phyloP scores from a whole-genome alignment of 2,888 invertebrate species.

The Choristoneura rosaceana region DNA sequence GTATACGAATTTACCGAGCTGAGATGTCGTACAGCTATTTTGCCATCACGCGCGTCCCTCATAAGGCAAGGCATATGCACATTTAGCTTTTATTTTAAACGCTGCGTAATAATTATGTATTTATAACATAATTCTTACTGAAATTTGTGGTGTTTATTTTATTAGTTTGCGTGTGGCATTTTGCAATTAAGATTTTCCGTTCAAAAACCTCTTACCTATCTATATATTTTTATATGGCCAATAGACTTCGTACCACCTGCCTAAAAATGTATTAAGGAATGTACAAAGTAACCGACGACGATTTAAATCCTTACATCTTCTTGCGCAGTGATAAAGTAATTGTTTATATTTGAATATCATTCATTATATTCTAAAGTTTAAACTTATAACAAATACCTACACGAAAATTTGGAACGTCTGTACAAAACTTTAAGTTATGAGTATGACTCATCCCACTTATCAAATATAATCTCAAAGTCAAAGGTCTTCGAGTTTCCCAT shows the following conservation, averaged over 20 bases:
- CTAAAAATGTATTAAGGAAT: too few relatives aligned
- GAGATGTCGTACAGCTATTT: slow-evolving; percentile 17
- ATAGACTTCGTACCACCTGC: too few relatives aligned
- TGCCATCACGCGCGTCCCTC: background rate
- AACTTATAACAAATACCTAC: too few relatives aligned
- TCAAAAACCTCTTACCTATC: background rate
- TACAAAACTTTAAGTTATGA: background rate
- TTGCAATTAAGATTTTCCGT: background rate
- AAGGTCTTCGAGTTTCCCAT: slow-evolving; percentile 23
- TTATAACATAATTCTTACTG: background rate
- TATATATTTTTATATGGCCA: too few relatives aligned
- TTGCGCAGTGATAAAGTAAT: too few relatives aligned
- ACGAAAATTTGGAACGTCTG: too few relatives aligned
- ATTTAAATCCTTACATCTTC: too few relatives aligned
- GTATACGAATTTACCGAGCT: slow-evolving; percentile 55
- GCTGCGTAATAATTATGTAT: background rate
- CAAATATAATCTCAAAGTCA: background rate
- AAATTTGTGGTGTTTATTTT: background rate
- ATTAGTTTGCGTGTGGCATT: background rate
- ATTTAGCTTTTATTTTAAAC: background rate
- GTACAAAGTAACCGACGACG: too few relatives aligned
- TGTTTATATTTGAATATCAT: too few relatives aligned
- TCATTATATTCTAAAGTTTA: too few relatives aligned
- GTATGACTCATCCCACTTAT: slow-evolving; percentile 2
- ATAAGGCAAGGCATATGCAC: slow-evolving; percentile 7